Evolutionary conservation across 53 echinoderm and acorn worm genomes (phyloP).

Genomic region (Holothuria leucospilota): DNA sequence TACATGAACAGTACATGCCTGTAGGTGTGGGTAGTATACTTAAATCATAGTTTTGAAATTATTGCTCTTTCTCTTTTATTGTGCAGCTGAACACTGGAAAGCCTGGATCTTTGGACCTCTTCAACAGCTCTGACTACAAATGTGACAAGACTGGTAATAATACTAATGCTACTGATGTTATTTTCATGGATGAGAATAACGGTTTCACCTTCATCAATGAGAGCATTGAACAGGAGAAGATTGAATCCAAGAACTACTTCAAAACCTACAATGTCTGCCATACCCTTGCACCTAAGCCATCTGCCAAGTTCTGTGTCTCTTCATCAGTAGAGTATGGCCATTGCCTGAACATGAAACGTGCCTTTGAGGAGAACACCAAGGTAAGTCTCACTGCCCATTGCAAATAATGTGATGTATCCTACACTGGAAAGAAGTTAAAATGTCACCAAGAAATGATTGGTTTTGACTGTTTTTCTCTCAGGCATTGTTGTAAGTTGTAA

Average conservation of each 20-base stretch:
- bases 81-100: background rate
- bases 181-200: slow-evolving; percentile 46
- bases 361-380: background rate
- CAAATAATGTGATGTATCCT: too few species aligned
- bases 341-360: slow-evolving; percentile 53
- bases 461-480: too few species aligned
- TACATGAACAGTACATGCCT: background rate
- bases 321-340: slow-evolving; percentile 10
- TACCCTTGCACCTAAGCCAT: slow-evolving; percentile 74
- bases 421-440: too few species aligned
- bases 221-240: background rate
- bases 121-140: slow-evolving; percentile 16
- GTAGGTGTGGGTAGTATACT: background rate
- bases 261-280: slow-evolving; percentile 52
- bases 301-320: slow-evolving; percentile 85
- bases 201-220: slow-evolving; percentile 33
- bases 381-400: background rate
- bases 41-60: background rate
- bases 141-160: slow-evolving; percentile 35
- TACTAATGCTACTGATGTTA: background rate
- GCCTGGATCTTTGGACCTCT: slow-evolving; percentile 10
- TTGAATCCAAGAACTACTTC: slow-evolving; percentile 30
- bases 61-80: background rate
- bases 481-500: too few species aligned
- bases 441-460: too few species aligned